Evolutionary conservation across 1,140 invertebrate species (phyloP).

Genomic region (Ceratitis capitata): DNA sequence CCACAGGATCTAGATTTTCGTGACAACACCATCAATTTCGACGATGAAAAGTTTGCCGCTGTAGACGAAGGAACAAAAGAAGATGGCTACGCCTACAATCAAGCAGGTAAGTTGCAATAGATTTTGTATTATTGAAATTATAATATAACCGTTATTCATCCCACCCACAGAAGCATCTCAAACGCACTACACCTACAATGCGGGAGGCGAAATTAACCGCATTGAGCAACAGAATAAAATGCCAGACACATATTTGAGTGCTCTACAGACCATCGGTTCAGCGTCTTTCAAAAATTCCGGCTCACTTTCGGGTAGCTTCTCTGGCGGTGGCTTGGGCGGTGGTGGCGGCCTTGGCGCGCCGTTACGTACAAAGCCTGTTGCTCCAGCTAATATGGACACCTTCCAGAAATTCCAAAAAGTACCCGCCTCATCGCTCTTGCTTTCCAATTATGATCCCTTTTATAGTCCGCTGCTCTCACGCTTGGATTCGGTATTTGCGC

Average conservation of each 20-base stretch:
- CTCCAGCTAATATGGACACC: conserved; percentile 59
- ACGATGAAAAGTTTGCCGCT: conserved; percentile 66
- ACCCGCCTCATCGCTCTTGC: conserved; percentile 79
- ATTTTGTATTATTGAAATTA: neutral
- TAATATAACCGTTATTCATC: neutral
- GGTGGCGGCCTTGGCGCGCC: conserved; percentile 46
- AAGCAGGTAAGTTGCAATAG: conserved; percentile 61
- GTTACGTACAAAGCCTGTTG: conserved; percentile 50
- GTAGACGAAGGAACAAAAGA: conserved; percentile 65
- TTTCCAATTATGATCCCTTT: conserved; percentile 87
- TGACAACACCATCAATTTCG: conserved; percentile 57
- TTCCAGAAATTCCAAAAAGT: conserved; percentile 84
- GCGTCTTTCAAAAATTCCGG: conserved; percentile 61
- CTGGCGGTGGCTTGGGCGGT: conserved; percentile 37
- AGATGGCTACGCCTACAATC: conserved; percentile 63
- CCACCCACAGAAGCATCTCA: conserved; percentile 61
- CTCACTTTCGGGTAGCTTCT: conserved; percentile 54
- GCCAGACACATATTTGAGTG: conserved; percentile 60
- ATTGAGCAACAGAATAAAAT: conserved; percentile 53
- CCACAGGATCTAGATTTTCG: conserved; percentile 73
- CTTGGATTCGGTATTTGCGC: conserved; percentile 82
- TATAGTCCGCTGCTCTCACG: conserved; percentile 84
- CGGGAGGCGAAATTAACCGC: conserved; percentile 45
- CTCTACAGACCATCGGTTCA: conserved; percentile 57
- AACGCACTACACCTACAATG: conserved; percentile 56